These are phyloP conservation scores for Ianthella basta DNA, from an alignment of 37 sponge, comb jelly and placozoan genomes.

Conservation along the genomic window DNA sequence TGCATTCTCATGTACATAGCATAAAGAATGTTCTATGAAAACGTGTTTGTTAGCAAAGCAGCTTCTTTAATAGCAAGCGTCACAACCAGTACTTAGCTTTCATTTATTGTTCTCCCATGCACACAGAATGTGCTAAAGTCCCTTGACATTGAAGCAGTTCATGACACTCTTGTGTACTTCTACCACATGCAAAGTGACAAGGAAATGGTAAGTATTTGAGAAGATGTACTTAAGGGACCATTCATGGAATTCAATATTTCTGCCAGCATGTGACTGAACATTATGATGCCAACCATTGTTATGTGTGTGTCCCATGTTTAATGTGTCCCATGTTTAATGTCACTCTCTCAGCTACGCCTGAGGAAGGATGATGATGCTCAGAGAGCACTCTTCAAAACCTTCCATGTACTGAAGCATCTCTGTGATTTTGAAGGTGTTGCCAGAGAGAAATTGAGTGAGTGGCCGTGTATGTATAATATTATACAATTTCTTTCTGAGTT, in stretches of 20 bases:
- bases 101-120: background rate
- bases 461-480: too few relatives aligned
- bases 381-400: constrained; percentile 46
- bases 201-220: background rate
- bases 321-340: background rate
- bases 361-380: constrained; percentile 58
- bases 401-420: constrained; percentile 54
- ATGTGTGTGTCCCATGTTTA: background rate
- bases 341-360: background rate
- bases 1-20: too few relatives aligned
- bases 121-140: constrained; percentile 26
- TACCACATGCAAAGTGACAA: background rate
- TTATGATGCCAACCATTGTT: too few relatives aligned
- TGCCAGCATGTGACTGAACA: too few relatives aligned
- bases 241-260: too few relatives aligned
- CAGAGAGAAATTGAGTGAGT: background rate
- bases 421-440: constrained; percentile 28
- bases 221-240: too few relatives aligned
- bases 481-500: background rate
- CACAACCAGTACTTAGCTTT: background rate
- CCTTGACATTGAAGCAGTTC: constrained; percentile 23
- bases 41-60: background rate
- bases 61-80: background rate
- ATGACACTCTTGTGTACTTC: constrained; percentile 12
- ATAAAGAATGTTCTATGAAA: too few relatives aligned